phyloP scores from a whole-genome alignment of 92 coral and sea anemone genomes.

The Bergia sp. region DNA sequence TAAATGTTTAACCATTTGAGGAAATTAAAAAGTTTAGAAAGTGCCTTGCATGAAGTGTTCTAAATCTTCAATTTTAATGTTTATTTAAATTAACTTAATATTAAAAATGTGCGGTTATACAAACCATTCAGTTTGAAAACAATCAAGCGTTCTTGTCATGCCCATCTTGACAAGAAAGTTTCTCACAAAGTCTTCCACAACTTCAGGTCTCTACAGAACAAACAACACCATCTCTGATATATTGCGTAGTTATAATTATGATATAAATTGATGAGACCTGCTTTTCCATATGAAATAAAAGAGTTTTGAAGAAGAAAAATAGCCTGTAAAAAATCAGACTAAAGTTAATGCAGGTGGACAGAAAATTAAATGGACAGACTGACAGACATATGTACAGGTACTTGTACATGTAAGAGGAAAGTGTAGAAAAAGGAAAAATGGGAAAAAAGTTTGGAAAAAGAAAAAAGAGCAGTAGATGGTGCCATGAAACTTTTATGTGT shows the following conservation, averaged over 20 bases:
- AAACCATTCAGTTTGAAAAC: constrained; percentile 98
- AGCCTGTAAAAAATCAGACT: too few relatives aligned
- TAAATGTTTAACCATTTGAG: too few relatives aligned
- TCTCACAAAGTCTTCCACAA: constrained; percentile 97
- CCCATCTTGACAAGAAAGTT: constrained; percentile 98
- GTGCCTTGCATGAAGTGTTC: neutral
- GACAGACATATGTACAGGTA: too few relatives aligned
- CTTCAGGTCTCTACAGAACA: constrained; percentile 89
- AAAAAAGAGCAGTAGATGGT: too few relatives aligned
- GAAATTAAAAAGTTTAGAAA: neutral
- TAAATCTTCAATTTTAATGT: neutral
- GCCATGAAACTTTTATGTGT: too few relatives aligned
- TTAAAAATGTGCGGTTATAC: neutral
- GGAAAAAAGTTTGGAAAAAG: neutral
- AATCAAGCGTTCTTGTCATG: constrained; percentile 94
- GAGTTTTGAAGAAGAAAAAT: neutral
- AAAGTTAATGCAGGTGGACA: too few relatives aligned
- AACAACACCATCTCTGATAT: neutral
- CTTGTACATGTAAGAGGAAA: too few relatives aligned
- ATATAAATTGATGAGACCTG: too few relatives aligned
- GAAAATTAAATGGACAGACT: too few relatives aligned
- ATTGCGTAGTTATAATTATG: too few relatives aligned
- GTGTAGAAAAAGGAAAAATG: too few relatives aligned
- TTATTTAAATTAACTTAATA: neutral
- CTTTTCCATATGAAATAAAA: neutral